These are phyloP conservation scores for Tetrapedia diversipes DNA, from an alignment of 2,888 invertebrate genomes.

Conservation along the genomic window DNA sequence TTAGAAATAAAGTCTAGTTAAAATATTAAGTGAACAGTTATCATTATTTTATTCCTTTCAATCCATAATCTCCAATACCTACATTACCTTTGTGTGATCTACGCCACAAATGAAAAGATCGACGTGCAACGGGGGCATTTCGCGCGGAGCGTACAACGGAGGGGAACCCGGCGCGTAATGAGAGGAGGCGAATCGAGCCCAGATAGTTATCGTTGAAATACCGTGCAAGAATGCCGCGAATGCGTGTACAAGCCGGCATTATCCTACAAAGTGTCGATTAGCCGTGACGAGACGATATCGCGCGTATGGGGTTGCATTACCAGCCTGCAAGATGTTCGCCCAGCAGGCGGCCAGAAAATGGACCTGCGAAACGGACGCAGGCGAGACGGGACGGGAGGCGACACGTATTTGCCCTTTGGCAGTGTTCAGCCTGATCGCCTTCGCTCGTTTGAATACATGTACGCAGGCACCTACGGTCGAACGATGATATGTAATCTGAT, in stretches of 20 bases:
- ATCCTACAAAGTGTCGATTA: slow-evolving; percentile 72
- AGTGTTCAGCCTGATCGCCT: slow-evolving; percentile 26
- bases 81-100: too few relatives aligned
- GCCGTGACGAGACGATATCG: slow-evolving; percentile 62
- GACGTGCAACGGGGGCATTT: slow-evolving; percentile 41
- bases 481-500: slow-evolving; percentile 51
- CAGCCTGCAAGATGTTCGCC: slow-evolving; percentile 53
- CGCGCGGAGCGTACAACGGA: background rate
- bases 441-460: slow-evolving; percentile 24
- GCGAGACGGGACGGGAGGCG: slow-evolving; percentile 37
- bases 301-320: slow-evolving; percentile 56
- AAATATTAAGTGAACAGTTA: too few relatives aligned
- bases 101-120: too few relatives aligned
- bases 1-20: too few relatives aligned
- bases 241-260: slow-evolving; percentile 53
- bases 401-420: slow-evolving; percentile 50
- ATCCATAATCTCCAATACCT: too few relatives aligned
- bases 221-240: slow-evolving; percentile 40
- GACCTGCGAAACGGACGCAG: slow-evolving; percentile 22
- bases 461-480: slow-evolving; percentile 37
- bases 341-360: slow-evolving; percentile 47
- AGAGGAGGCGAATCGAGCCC: slow-evolving; percentile 42
- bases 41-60: too few relatives aligned
- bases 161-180: slow-evolving; percentile 25
- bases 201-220: slow-evolving; percentile 56